Percentiles rank a stretch among this genome's conserved stretches.
Conservation (phyloP, 2,113 vertebrate genomes). For the Columbina picui region DNA sequence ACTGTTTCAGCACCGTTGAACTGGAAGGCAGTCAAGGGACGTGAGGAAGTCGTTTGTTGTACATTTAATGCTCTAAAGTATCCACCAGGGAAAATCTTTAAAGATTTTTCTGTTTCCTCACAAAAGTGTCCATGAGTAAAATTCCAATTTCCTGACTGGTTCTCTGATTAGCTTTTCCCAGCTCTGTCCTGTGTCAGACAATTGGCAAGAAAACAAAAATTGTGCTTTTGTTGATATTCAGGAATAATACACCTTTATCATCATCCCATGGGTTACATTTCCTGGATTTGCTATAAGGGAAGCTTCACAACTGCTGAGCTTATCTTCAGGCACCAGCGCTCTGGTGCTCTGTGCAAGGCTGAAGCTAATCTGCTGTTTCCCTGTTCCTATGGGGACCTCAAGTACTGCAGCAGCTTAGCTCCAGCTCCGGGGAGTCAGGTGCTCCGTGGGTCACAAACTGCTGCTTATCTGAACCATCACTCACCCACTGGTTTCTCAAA, state of each 20-base stretch:
- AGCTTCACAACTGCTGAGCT: background rate
- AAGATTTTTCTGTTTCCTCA: conserved; percentile 14
- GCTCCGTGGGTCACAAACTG: accelerated
- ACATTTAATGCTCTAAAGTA: conserved; percentile 11
- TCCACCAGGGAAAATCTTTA: conserved; percentile 8
- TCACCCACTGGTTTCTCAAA: background rate
- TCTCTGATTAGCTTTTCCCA: conserved; percentile 11
- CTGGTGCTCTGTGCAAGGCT: background rate
- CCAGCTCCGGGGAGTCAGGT: background rate
- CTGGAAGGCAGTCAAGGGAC: conserved; percentile 22
- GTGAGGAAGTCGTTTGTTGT: background rate
- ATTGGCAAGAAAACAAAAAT: background rate
- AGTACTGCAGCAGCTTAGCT: background rate
- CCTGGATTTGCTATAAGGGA: background rate
- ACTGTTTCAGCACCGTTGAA: conserved; percentile 18
- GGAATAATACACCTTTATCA: conserved; percentile 16
- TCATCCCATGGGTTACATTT: background rate
- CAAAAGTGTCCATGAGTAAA: conserved; percentile 8
- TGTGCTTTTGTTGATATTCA: background rate
- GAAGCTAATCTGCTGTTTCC: conserved; percentile 33
- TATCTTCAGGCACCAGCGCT: conserved; percentile 35
- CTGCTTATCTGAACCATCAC: background rate
- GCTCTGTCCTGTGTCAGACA: background rate
- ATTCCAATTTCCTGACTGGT: conserved; percentile 10
- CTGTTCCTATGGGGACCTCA: background rate